Evolutionary conservation across 2,888 invertebrate species (phyloP), one percentile per base, ranked within the genome.

Genomic region (Lissocephala sabroskyi): DNA sequence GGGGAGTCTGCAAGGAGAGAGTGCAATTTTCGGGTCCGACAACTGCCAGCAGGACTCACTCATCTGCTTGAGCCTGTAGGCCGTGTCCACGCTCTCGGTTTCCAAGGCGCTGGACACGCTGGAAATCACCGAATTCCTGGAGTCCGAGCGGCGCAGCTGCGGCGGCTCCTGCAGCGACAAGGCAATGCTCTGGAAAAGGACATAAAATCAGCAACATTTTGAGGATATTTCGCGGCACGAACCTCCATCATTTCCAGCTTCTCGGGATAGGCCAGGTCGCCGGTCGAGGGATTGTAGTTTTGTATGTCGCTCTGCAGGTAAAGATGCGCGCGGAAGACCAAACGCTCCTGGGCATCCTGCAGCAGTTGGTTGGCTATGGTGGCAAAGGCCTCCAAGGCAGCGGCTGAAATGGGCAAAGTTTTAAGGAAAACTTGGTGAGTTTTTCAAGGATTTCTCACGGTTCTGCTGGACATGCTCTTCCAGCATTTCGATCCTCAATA

Each of bases 211-310:
- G n/a, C n/a, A n/a, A n/a, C n/a, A n/a, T n/a, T n/a, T n/a, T n/a
- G n/a, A n/a, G n/a, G n/a, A n/a, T n/a, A n/a, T n/a, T n/a, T n/a
- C n/a, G n/a, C n/a, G n/a, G 6, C n/a, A 2, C 29, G 26, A 62
- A 88, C 94, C 88, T 97, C 96, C 97, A 99, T 98, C 94, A 98
- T 97, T 83, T 94, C 91, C 55, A 99, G 86, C 84, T 98, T 98
- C 71, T 97, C 96, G 0, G 99, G 99, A 86, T 99, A 99, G 0
- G 98, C 97, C 54, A 99, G 88, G 86, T 99, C 99, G 0, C 98
- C 98, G 3, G 93, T 90, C 9, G 96, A 96, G 0, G 98, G 95
- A 56, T 92, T 89, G 82, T 95, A 95, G 63, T 90, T 88, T 51
- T 94, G 86, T 63, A 99, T 95, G 85, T 99, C 98, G 1, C 93